Evolutionary conservation across 2,888 invertebrate species (phyloP), one percentile per base, ranked within the genome.

Genomic region (Steromphala cineraria): DNA sequence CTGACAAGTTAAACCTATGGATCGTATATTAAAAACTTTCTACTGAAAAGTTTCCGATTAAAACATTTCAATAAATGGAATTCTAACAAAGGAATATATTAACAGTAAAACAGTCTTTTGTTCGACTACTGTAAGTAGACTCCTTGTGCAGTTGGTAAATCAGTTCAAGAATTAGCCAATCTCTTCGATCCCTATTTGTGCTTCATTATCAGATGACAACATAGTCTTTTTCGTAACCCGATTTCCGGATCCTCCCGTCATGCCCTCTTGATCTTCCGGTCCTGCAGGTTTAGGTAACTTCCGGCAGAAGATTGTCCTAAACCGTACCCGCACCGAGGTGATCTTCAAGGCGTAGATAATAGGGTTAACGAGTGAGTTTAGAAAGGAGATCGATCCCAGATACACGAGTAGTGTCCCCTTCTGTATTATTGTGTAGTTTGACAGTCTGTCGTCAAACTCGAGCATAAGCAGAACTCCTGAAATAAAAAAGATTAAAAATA

Each of bases 331-430:
- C 17, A 90, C 87, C 10, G 76, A 74, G 2, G 79, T 79, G n/a
- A 90, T 86, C 75, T 89, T 88, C 52, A 86, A 78, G n/a, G 90
- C 88, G 74, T 89, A 90, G 53, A 90, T 85, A 13, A 89, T 83
- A 24, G 89, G 90, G 81, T 88, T 88, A 75, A 87, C 79, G 56
- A 89, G 55, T n/a, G 86, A 86, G 84, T 89, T 88, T 24, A 86
- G 24, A 78, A 85, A 90, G 7, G 85, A 85, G 0, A 83, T 31
- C 7, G 82, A 78, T 74, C 83, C 83, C 40, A 81, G 81, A 80
- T 85, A 88, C 17, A 83, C 46, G 7, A 89, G 78, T 10, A 89
- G 77, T 3, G 55, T 84, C 21, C 87, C 88, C 46, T 81, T 83
- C 21, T 84, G 81, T 3, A 80, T 81, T 13, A 82, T 53, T 8